These are phyloP conservation scores for Ceryle rudis DNA, from an alignment of 2,797 vertebrate species.

Conservation along the genomic window DNA sequence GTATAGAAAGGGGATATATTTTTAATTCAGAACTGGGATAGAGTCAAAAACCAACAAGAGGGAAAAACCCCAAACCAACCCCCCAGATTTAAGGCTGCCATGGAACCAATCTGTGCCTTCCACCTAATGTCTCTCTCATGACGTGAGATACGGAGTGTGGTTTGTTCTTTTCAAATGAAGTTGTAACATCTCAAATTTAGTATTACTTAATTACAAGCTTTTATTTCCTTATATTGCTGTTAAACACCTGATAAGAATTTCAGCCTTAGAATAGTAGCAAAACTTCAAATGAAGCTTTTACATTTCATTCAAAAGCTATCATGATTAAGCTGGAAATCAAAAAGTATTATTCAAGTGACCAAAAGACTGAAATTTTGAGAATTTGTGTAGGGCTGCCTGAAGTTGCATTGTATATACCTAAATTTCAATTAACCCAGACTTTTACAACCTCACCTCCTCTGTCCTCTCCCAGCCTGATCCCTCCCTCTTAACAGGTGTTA, in stretches of 20 bases:
- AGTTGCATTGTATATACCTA: constrained; percentile 1
- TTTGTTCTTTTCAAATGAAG: neutral
- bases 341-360: neutral
- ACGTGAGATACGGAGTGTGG: neutral
- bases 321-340: neutral
- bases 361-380: neutral
- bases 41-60: neutral
- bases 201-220: neutral
- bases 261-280: neutral
- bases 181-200: neutral
- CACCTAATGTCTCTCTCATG: neutral
- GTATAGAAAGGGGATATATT: neutral
- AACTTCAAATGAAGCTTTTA: neutral
- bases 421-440: constrained; percentile 57
- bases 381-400: neutral
- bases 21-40: neutral
- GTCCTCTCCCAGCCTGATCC: constrained; percentile 88
- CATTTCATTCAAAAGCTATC: neutral
- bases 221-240: neutral
- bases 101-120: constrained; percentile 3
- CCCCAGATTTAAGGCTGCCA: neutral
- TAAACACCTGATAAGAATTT: neutral
- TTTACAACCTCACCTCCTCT: constrained; percentile 88
- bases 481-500: constrained; percentile 93
- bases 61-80: neutral